Base-by-base conservation (phyloP, 2,797 vertebrate genomes). In the Syngnathus acus region DNA sequence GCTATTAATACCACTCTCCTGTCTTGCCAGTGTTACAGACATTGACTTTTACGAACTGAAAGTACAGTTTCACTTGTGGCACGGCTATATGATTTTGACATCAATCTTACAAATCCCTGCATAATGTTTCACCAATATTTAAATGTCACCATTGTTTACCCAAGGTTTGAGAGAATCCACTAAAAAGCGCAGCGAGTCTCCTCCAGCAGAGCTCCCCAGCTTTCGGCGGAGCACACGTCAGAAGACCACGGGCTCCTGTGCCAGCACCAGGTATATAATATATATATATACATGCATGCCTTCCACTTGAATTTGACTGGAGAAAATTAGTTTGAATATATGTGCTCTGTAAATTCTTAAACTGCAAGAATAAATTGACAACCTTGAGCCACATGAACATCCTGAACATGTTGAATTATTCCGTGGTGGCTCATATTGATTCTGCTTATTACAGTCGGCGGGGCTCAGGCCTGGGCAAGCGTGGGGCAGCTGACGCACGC, bases 241-340 rank as follows among this genome's bases (percentile, higher is more conserved):
- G 90, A 99, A 99, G 95, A 99, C 95, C 97, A 99, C 97, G 97
- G 97, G 97, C 95, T 99, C 97, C 93, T 99, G 97, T 93, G 97
- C 97, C 94, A 99, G 97, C 91, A 99, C 97, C 91, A 99, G 97
- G 95, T 90, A 83, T 38, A 5, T 60, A 1, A 32, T 26, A 26
- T 43, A 13, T 43, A 11, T 43, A 11, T 11, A 10, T 43, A 43
- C 17, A 47, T 47, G 14, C 32, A 32, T 40, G 13, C 60, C 60
- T 23, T 42, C 9, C 6, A 16, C 37, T 53, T 48, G 32, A 43
- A 19, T 47, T 57, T 47, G 38, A 43, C 23, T 19, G 6, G 7
- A 37, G 23, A 37, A 13, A 59, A 57, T 10, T 58, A 4, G 16
- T 45, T 50, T 32, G 39, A 43, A 54, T 17, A 26, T 17, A 43